Percentiles rank a stretch among this genome's conserved stretches.
These are phyloP conservation scores for Neelides sp. DNA, from an alignment of 1,140 invertebrate genomes.

Conservation along the genomic window DNA sequence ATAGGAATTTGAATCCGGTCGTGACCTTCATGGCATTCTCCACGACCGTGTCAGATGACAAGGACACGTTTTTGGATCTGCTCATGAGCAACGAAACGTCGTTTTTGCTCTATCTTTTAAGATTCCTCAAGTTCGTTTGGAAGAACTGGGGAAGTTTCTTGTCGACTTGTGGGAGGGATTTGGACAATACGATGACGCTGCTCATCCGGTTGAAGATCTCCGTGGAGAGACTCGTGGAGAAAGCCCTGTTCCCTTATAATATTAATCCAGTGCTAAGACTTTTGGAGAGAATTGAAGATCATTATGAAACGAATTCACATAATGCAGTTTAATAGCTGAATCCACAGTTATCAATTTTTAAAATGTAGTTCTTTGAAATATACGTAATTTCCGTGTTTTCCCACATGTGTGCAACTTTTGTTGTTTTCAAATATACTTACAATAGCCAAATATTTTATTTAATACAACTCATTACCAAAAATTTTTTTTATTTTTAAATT, in stretches of 20 bases:
- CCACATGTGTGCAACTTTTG: too few species aligned
- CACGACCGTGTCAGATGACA: slow-evolving; percentile 65
- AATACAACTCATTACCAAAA: too few species aligned
- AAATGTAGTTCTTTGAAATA: too few species aligned
- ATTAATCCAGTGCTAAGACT: slow-evolving; percentile 72
- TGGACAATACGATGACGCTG: slow-evolving; percentile 71
- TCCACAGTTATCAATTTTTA: too few species aligned
- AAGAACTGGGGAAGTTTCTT: slow-evolving; percentile 73
- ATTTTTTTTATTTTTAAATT: too few species aligned
- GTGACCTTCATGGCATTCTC: slow-evolving; percentile 72
- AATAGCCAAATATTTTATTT: too few species aligned
- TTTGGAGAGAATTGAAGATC: slow-evolving; percentile 67
- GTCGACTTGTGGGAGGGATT: slow-evolving; percentile 56
- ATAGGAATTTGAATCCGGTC: slow-evolving; percentile 46
- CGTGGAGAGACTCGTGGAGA: slow-evolving; percentile 66
- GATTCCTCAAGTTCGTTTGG: slow-evolving; percentile 71
- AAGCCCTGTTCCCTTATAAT: slow-evolving; percentile 74
- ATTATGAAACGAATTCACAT: slow-evolving; percentile 73
- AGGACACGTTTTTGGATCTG: slow-evolving; percentile 68
- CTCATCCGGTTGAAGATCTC: slow-evolving; percentile 63
- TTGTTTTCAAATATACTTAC: too few species aligned
- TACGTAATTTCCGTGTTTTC: too few species aligned
- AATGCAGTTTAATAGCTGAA: too few species aligned
- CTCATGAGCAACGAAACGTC: slow-evolving; percentile 82
- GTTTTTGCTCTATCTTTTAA: slow-evolving; percentile 70